Base-by-base conservation (phyloP, 2,888 invertebrate species). In the Melieria omissa region DNA sequence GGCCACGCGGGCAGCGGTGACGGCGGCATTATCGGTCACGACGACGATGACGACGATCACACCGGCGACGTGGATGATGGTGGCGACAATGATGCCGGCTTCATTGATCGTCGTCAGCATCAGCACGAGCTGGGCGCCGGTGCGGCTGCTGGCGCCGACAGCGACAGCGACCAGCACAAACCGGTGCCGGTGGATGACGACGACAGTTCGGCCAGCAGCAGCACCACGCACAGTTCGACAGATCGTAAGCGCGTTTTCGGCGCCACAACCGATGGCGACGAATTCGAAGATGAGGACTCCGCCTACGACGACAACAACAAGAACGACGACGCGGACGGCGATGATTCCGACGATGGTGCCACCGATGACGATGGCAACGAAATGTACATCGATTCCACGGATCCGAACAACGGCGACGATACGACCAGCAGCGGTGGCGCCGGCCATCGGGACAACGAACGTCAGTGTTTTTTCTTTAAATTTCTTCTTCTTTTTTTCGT, bases 401-500 rank as follows among this genome's bases (percentile, higher is more conserved):
- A 80, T 74, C 76, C 79, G 46, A 79, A 69, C 66, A 76, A 74
- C 74, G 74, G 72, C 73, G 75, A 73, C 67, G 75, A 78, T 72
- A 77, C 76, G 73, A 62, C 70, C 72, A 64, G 66, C 70, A 74
- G 72, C 76, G 72, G 73, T 76, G 71, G 72, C 75, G 76, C 70
- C 71, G 76, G 77, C 74, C 77, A 73, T 76, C 71, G 73, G 64
- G 74, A 74, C 73, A 81, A 76, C 77, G 81, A 80, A 84, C 81
- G 85, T 85, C 85, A 85, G 85, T 85, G 82, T 80, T 82, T 84
- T 82, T 83, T 76, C 77, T 78, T 77, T 80, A 74, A 77, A 73
- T 72, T 75, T 73, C 71, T 66, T 60, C 29, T 68, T 76, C 67
- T 68, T 60, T 57, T 71, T 70, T 65, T 68, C 58, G n/a, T 70